A percentile compares a stretch with the other conserved stretches of the same genome.
Conservation (phyloP, 30 jellyfish, hydroid and myxozoan species). For the Hydractinia echinata region DNA sequence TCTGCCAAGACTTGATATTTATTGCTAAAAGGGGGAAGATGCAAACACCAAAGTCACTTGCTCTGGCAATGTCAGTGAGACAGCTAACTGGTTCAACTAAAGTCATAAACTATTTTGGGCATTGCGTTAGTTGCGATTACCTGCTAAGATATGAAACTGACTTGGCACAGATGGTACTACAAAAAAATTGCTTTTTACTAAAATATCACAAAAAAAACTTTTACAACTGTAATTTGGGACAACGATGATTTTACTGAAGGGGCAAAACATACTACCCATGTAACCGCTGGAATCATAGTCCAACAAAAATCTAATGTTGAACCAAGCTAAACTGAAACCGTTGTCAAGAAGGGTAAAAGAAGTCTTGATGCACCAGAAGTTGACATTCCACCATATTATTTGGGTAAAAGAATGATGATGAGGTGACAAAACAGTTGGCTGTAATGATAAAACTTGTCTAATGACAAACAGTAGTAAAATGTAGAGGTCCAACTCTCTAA, state of each 20-base stretch:
- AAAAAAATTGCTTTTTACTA: neutral
- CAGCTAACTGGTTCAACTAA: constrained; percentile 4
- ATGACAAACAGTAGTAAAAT: too few relatives aligned
- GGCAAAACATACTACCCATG: constrained; percentile 9
- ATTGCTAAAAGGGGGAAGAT: neutral
- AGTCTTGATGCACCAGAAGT: neutral
- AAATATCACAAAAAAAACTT: neutral
- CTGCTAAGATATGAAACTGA: neutral
- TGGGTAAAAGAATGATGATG: neutral
- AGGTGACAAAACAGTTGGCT: too few relatives aligned
- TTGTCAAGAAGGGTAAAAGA: constrained; percentile 6
- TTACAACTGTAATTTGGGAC: constrained; percentile 7
- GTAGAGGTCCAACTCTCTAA: too few relatives aligned
- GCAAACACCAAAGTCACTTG: neutral
- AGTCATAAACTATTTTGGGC: constrained; percentile 1
- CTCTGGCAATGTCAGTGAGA: constrained; percentile 7
- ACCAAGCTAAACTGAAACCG: neutral
- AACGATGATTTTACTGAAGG: constrained; percentile 9
- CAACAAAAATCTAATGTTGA: neutral
- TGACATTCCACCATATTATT: neutral
- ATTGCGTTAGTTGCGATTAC: neutral
- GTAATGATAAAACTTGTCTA: too few relatives aligned
- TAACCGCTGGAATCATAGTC: neutral
- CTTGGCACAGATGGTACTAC: neutral
- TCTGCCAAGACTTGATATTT: constrained; percentile 5